Evolutionary conservation across 37 sponge, comb jelly and placozoan genomes (phyloP), one percentile per base, ranked within the genome.

Genomic region (Mnemiopsis leidyi): DNA sequence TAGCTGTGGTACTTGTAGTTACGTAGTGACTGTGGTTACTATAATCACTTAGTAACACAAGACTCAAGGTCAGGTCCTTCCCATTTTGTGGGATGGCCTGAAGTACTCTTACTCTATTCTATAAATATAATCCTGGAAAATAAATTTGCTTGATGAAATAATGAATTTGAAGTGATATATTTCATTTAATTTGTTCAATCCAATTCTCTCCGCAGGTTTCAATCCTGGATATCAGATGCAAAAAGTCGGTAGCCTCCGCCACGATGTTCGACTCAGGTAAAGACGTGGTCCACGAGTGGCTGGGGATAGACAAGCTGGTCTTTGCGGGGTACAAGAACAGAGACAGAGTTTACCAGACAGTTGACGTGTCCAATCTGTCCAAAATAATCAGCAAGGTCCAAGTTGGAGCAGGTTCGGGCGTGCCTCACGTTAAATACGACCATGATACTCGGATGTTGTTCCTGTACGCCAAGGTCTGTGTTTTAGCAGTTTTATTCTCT

Each of bases 401-500:
- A 1, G 29, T 40, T n/a, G 90, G 90, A 40, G 23, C 61, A 9
- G 90, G 90, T 7, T 85, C 90, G 5, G 90, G 90, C 13, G 36
- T 3, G 1, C 90, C 90, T 33, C 36, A 36, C 35, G 25, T 40
- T 26, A 40, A 40, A 61, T 85, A 40, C 3, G 90, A 85, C 25
- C 61, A 85, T 23, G 90, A 85, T 39, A 85, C 90, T 0, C 32
- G 90, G 61, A 85, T 85, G 90, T 3, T 85, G 61, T 85, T 85
- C 48, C 24, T 85, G 25, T 85, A 85, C 30, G 90, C 90, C 48
- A 85, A 85, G 90, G 90, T 85, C 16, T n/a, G 90, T 71, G 7
- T 13, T 48, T 48, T n/a, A n/a, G n/a, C n/a, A n/a, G n/a, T n/a
- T n/a, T n/a, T n/a, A n/a, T n/a, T n/a, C n/a, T n/a, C n/a, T n/a